Conservation (phyloP, 2,888 invertebrate species). For the Ectemnius cavifrons region DNA sequence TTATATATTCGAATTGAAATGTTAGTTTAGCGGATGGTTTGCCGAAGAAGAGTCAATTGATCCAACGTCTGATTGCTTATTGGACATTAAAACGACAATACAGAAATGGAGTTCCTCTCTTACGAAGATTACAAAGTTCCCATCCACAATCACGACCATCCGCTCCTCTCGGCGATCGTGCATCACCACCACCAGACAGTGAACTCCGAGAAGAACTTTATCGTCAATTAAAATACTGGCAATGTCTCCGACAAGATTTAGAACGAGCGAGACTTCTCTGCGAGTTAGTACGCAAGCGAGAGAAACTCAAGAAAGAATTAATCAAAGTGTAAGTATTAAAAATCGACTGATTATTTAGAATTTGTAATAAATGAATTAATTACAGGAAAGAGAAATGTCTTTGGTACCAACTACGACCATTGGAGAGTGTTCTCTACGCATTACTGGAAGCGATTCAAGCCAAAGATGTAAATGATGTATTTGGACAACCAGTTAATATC, state of each 20-base stretch:
- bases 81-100: slow-evolving; percentile 98
- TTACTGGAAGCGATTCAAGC: slow-evolving; percentile 88
- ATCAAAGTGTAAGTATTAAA: slow-evolving; percentile 82
- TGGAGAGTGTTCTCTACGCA: slow-evolving; percentile 87
- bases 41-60: slow-evolving; percentile 90
- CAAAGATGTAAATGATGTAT: slow-evolving; percentile 92
- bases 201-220: slow-evolving; percentile 84
- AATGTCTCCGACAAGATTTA: slow-evolving; percentile 94
- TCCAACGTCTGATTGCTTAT: slow-evolving; percentile 94
- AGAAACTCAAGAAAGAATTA: slow-evolving; percentile 94
- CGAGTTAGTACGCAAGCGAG: slow-evolving; percentile 96
- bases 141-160: slow-evolving; percentile 73
- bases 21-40: slow-evolving; percentile 76
- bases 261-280: slow-evolving; percentile 94
- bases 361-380: slow-evolving; percentile 9
- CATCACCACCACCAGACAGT: slow-evolving; percentile 73
- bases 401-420: slow-evolving; percentile 89
- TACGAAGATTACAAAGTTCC: slow-evolving; percentile 88
- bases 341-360: background rate
- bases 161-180: slow-evolving; percentile 67
- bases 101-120: slow-evolving; percentile 95
- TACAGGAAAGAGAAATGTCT: slow-evolving; percentile 86
- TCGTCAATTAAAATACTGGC: slow-evolving; percentile 95
- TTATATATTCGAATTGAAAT: slow-evolving; percentile 6
- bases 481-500: slow-evolving; percentile 94